Conservation (phyloP, 2,113 vertebrate genomes). For the Lepisosteus osseus region DNA sequence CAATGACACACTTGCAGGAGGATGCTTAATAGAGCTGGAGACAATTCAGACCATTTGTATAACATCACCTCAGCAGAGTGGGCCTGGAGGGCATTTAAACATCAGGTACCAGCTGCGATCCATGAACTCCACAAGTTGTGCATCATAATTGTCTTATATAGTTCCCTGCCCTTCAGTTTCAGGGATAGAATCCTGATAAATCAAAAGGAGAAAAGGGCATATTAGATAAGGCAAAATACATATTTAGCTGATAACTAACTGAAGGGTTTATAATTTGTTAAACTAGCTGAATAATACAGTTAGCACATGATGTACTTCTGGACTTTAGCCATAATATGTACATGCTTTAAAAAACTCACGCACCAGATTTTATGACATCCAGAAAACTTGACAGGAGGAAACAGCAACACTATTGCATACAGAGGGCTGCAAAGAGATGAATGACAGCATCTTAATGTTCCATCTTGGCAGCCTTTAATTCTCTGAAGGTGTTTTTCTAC, state of each 20-base stretch:
- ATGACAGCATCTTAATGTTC: too few species aligned
- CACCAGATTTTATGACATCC: too few species aligned
- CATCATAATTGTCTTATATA: constrained; percentile 37
- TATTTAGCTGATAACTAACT: background rate
- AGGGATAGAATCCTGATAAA: background rate
- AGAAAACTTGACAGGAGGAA: too few species aligned
- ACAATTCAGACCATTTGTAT: constrained; percentile 7
- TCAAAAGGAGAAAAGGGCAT: background rate
- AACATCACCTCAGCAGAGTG: constrained; percentile 7
- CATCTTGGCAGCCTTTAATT: too few species aligned
- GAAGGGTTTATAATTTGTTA: too few species aligned
- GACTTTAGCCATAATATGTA: too few species aligned
- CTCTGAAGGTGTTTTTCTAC: too few species aligned
- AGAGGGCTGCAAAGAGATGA: too few species aligned
- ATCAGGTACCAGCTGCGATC: constrained; percentile 52
- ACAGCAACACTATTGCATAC: too few species aligned
- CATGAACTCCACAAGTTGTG: constrained; percentile 47
- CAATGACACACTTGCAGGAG: constrained; percentile 13
- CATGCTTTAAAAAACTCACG: too few species aligned
- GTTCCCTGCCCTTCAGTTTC: background rate
- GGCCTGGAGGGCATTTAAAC: constrained; percentile 22
- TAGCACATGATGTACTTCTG: too few species aligned
- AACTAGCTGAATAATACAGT: too few species aligned
- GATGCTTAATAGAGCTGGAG: background rate
- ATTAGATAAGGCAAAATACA: background rate